Evolutionary conservation across 1,140 invertebrate genomes (phyloP).

Genomic region (Pemphigus obesinymphae): DNA sequence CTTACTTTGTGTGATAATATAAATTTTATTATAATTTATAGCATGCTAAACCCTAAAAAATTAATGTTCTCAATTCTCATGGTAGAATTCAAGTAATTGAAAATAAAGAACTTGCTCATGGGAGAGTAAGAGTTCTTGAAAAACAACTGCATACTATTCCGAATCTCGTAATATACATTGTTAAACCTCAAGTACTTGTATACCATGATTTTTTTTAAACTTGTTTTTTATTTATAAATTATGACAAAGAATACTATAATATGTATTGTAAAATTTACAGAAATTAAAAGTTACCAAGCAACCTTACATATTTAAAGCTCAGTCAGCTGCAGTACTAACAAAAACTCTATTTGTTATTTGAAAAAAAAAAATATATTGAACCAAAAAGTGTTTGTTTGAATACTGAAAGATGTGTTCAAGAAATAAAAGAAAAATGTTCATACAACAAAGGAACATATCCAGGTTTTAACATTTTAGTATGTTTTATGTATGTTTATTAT

Average conservation of each 20-base stretch:
- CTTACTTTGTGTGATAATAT: background rate
- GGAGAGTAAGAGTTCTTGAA: conserved; percentile 4
- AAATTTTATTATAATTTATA: background rate
- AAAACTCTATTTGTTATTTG: conserved; percentile 30
- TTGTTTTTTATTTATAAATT: background rate
- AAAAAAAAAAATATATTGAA: conserved; percentile 28
- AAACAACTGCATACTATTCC: conserved; percentile 27
- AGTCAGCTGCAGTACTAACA: conserved; percentile 3
- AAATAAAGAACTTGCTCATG: conserved; percentile 25
- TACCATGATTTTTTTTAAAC: background rate
- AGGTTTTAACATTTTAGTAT: background rate
- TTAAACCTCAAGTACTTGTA: background rate
- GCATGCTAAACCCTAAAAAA: background rate
- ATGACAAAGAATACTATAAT: too few relatives aligned
- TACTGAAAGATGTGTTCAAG: conserved; percentile 24
- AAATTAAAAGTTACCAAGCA: background rate
- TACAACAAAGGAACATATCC: background rate
- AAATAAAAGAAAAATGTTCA: conserved; percentile 27
- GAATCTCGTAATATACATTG: conserved; percentile 5
- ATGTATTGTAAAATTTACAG: background rate
- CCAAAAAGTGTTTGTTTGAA: conserved; percentile 17
- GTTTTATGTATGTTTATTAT: background rate
- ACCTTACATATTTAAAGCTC: conserved; percentile 16
- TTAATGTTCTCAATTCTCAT: conserved; percentile 24
- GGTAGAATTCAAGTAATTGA: conserved; percentile 32